Conservation (phyloP, 92 coral and sea anemone species). For the Zoanthus solanderi region DNA sequence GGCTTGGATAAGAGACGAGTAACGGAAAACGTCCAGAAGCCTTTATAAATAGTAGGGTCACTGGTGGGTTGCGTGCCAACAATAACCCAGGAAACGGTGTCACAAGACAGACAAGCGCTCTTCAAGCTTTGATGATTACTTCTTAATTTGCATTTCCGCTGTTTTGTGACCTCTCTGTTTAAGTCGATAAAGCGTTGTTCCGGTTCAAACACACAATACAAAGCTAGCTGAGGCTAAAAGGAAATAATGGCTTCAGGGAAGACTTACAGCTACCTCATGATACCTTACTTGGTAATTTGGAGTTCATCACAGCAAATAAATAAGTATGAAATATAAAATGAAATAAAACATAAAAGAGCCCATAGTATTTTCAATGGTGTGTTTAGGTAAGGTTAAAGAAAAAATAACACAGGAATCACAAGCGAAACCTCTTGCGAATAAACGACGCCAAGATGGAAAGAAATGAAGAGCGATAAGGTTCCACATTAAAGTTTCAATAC, state of each 20-base stretch:
- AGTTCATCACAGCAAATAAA: not conserved
- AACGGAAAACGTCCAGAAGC: slow-evolving; percentile 8
- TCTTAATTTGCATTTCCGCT: slow-evolving; percentile 43
- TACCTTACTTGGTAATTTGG: not conserved
- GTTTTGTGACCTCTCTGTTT: slow-evolving; percentile 35
- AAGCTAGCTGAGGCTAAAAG: not conserved
- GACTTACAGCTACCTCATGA: not conserved
- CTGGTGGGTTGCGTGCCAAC: slow-evolving; percentile 35
- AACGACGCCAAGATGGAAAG: no score
- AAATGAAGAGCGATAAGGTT: not conserved
- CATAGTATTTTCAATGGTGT: not conserved
- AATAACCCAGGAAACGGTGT: slow-evolving; percentile 2
- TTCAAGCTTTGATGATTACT: slow-evolving; percentile 33
- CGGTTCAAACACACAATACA: slow-evolving; percentile 19
- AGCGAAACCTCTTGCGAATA: not conserved
- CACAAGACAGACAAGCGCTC: slow-evolving; percentile 30
- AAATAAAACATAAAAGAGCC: not conserved
- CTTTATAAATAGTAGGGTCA: not conserved
- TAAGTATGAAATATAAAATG: no score
- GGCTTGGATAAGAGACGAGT: not conserved
- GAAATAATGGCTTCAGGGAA: not conserved
- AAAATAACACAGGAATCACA: not conserved
- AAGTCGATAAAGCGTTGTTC: slow-evolving; percentile 14
- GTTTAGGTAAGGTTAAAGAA: not conserved
- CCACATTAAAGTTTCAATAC: not conserved